A percentile compares a stretch with the other conserved stretches of the same genome.
These are phyloP conservation scores for Ricordea florida DNA, from an alignment of 92 coral and sea anemone genomes.

Conservation along the genomic window DNA sequence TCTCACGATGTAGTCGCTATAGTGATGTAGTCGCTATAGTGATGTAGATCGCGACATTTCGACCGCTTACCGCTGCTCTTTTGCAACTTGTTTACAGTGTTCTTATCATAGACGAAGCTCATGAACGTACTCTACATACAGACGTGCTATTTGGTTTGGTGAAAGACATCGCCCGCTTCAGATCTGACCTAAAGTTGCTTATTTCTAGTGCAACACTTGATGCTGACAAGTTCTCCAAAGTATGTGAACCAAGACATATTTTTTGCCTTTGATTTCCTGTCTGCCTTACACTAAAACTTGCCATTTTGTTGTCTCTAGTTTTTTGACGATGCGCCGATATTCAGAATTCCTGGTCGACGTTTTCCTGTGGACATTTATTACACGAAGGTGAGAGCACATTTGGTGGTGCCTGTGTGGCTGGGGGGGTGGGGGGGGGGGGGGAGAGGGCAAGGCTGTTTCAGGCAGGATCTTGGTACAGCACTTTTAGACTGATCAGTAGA, in stretches of 20 bases:
- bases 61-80: not conserved
- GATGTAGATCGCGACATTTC: no score
- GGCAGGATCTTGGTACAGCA: no score
- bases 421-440: not conserved
- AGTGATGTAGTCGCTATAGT: no score
- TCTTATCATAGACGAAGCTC: constrained; percentile 95
- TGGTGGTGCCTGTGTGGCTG: not conserved
- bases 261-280: not conserved
- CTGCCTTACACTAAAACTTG: not conserved
- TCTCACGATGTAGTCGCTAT: no score
- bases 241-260: constrained; percentile 2
- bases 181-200: constrained; percentile 87
- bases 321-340: constrained; percentile 99
- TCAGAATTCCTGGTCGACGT: constrained; percentile 97
- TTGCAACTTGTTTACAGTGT: constrained; percentile 56
- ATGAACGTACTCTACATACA: constrained; percentile 95
- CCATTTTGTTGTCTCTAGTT: constrained; percentile 47
- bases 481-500: not conserved
- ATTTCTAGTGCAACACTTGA: constrained; percentile 98
- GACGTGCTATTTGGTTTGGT: constrained; percentile 96
- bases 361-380: constrained; percentile 97
- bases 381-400: constrained; percentile 76
- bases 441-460: no score
- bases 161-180: constrained; percentile 95
- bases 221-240: constrained; percentile 95